Conservation (phyloP, 2,113 vertebrate species). For the Casuarius casuarius region DNA sequence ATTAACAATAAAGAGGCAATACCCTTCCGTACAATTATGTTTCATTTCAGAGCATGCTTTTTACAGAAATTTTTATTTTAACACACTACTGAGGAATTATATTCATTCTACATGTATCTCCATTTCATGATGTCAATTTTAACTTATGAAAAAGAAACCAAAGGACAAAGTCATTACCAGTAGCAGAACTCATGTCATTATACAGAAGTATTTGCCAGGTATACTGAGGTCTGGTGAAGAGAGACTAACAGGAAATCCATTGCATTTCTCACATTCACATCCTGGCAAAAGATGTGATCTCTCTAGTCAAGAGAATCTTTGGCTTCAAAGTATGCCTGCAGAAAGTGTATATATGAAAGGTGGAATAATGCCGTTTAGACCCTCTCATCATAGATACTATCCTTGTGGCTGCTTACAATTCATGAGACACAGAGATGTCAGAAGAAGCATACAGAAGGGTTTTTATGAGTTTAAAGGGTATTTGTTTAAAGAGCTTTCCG, state of each 20-base stretch:
- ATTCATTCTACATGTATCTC: neutral
- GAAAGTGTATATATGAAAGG: neutral
- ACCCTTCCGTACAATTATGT: neutral
- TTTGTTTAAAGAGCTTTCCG: neutral
- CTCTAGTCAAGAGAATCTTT: neutral
- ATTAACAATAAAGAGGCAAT: neutral
- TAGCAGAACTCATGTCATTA: neutral
- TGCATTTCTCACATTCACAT: neutral
- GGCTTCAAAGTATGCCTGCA: neutral
- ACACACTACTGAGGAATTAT: neutral
- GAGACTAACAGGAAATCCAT: neutral
- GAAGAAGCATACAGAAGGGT: neutral
- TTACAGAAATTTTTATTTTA: neutral
- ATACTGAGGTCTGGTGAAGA: neutral
- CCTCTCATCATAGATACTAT: neutral
- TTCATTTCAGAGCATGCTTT: neutral
- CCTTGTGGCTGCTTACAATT: neutral
- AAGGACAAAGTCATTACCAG: neutral
- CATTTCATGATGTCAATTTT: neutral
- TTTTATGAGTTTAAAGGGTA: neutral
- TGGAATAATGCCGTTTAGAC: neutral
- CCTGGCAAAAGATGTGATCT: neutral
- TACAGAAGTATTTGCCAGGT: neutral
- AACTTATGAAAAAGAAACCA: neutral
- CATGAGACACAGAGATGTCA: neutral